Percentiles rank a stretch among this genome's conserved stretches.
These are phyloP conservation scores for Hippoglossus hippoglossus DNA, from an alignment of 2,797 vertebrate genomes.

Conservation along the genomic window DNA sequence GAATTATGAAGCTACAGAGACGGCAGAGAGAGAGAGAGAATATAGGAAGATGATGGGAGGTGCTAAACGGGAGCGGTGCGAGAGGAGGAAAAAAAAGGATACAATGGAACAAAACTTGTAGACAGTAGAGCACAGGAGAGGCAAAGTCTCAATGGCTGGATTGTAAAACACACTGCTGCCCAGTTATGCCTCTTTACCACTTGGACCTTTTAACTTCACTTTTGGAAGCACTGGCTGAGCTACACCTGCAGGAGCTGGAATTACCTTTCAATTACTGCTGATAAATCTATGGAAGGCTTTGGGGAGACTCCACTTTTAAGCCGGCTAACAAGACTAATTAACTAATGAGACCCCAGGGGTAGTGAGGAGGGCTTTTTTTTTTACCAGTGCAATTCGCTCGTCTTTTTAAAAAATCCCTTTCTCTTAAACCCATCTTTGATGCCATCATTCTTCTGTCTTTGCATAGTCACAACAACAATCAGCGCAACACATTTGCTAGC, in stretches of 20 bases:
- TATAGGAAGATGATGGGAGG: conserved; percentile 42
- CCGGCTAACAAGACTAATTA: conserved; percentile 78
- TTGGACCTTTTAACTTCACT: conserved; percentile 52
- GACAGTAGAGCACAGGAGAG: conserved; percentile 36
- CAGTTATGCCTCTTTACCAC: conserved; percentile 29
- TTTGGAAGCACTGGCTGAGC: conserved; percentile 48
- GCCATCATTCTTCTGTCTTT: conserved; percentile 27
- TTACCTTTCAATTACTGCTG: conserved; percentile 78
- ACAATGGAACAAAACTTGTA: conserved; percentile 45
- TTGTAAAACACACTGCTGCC: conserved; percentile 28
- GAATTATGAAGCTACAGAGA: conserved; percentile 78
- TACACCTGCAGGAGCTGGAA: conserved; percentile 70
- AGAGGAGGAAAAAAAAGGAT: conserved; percentile 39
- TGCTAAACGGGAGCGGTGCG: conserved; percentile 52
- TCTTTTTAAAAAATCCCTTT: conserved; percentile 28
- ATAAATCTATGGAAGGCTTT: conserved; percentile 75
- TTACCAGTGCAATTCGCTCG: conserved; percentile 27
- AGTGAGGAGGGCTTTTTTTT: conserved; percentile 28
- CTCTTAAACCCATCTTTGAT: conserved; percentile 42
- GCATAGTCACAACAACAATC: conserved; percentile 8
- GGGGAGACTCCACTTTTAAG: conserved; percentile 76
- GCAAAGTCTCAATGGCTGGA: conserved; percentile 40
- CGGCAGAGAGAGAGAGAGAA: neutral
- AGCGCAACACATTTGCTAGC: neutral
- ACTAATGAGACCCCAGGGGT: conserved; percentile 65